Conservation (phyloP, 2,113 vertebrate species). For the Brevimyrus niger region DNA sequence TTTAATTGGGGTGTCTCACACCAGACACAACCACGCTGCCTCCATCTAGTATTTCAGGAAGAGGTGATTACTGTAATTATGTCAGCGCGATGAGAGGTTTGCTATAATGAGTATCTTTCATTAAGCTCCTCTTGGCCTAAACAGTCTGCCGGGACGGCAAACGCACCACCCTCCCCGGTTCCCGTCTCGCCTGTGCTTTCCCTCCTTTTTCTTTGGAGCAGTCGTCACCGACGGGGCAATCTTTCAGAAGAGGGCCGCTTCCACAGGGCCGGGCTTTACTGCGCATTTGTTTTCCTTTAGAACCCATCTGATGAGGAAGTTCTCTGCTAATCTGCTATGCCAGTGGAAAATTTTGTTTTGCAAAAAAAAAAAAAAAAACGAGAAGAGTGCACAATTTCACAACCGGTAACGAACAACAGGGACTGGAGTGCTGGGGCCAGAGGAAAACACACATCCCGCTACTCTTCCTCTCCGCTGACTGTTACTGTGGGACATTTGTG, state of each 20-base stretch:
- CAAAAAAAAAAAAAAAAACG: not conserved
- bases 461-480: not conserved
- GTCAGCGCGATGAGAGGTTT: constrained; percentile 52
- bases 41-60: constrained; percentile 45
- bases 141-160: constrained; percentile 36
- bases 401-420: not conserved
- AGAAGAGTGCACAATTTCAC: not conserved
- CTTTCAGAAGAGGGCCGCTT: not conserved
- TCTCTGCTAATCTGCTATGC: not conserved
- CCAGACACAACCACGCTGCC: constrained; percentile 52
- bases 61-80: constrained; percentile 60
- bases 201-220: not conserved
- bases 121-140: constrained; percentile 43
- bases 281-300: not conserved
- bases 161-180: not conserved
- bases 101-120: constrained; percentile 48
- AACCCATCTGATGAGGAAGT: not conserved
- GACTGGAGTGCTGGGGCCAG: not conserved
- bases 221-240: not conserved
- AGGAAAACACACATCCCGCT: not conserved
- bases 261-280: not conserved
- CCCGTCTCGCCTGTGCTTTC: not conserved
- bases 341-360: not conserved
- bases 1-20: constrained; percentile 53
- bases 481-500: not conserved